Percentiles rank a stretch among this genome's conserved stretches.
These are phyloP conservation scores for Euborellia annulipes DNA, from an alignment of 1,140 invertebrate genomes.

Conservation along the genomic window DNA sequence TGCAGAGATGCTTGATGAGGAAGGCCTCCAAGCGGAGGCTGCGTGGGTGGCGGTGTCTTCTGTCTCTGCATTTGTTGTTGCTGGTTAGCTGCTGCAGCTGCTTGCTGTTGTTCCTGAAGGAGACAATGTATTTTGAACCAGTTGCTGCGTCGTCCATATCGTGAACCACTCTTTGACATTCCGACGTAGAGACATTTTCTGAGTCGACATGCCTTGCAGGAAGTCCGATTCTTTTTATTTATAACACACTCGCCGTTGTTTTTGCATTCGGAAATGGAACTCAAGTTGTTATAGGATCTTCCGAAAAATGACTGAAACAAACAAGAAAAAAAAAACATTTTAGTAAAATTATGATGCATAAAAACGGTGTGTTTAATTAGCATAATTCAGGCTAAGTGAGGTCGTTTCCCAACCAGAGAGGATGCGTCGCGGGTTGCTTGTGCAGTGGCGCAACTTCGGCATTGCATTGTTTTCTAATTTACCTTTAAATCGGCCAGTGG, in stretches of 20 bases:
- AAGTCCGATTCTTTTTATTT: slow-evolving; percentile 43
- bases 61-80: slow-evolving; percentile 15
- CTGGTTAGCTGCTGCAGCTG: slow-evolving; percentile 13
- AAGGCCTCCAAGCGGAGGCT: slow-evolving; percentile 22
- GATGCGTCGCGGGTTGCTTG: no score
- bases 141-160: slow-evolving; percentile 38
- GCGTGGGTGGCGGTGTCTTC: slow-evolving; percentile 20
- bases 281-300: slow-evolving; percentile 43
- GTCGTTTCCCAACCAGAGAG: no score
- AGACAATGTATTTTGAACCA: slow-evolving; percentile 48
- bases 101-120: slow-evolving; percentile 27
- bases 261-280: slow-evolving; percentile 36
- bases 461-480: no score
- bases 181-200: slow-evolving; percentile 43
- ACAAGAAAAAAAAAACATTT: slow-evolving; percentile 11
- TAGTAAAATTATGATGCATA: no score
- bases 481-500: no score
- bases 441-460: no score
- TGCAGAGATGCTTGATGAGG: slow-evolving; percentile 31
- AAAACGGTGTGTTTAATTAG: no score
- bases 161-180: slow-evolving; percentile 44
- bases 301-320: slow-evolving; percentile 47
- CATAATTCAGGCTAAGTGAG: no score
- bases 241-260: slow-evolving; percentile 43
- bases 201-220: slow-evolving; percentile 47